Base-by-base conservation (phyloP, 2,888 invertebrate genomes). In the Dorcus parallelipipedus region DNA sequence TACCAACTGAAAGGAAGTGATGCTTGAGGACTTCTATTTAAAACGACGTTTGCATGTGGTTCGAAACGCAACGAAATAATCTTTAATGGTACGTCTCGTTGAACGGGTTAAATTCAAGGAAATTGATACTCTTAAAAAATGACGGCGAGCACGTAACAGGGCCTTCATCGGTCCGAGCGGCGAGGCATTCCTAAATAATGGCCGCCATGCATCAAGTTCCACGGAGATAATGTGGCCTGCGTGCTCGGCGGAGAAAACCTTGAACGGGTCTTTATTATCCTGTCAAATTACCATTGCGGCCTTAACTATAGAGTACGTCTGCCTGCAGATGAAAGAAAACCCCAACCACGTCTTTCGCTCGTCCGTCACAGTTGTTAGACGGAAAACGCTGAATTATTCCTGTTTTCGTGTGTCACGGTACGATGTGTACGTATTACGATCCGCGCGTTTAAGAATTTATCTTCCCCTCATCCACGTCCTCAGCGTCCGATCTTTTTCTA, bases 251-350 rank as follows among this genome's bases (percentile, higher is more conserved):
- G 71, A 68, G 71, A 71, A 68, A 72, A 71, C 72, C 72, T 72
- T 72, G 73, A 69, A 67, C 71, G 71, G 70, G 71, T 71, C 72
- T 74, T 73, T 73, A 74, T 73, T 74, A 73, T 73, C 71, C 73
- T 73, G 74, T 74, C 73, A 74, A 74, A 74, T 74, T 73, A 73
- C 71, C 72, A 70, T 68, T 71, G 70, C 70, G 65, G 66, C 65
- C 64, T 64, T 64, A 65, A 65, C 65, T 65, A 65, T 60, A 62
- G 61, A 58, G 62, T 63, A 63, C 61, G 58, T 60, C 61, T 60
- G 66, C 59, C 59, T 63, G 62, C 63, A 64, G 63, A 64, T 63
- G 64, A 64, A 64, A 64, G 63, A 63, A 60, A 63, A 59, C 61
- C 58, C 57, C 61, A 63, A 59, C 61, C 58, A 59, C 61, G 63